Base-by-base conservation (phyloP, 2,113 vertebrate species). In the Pedionomus torquatus region DNA sequence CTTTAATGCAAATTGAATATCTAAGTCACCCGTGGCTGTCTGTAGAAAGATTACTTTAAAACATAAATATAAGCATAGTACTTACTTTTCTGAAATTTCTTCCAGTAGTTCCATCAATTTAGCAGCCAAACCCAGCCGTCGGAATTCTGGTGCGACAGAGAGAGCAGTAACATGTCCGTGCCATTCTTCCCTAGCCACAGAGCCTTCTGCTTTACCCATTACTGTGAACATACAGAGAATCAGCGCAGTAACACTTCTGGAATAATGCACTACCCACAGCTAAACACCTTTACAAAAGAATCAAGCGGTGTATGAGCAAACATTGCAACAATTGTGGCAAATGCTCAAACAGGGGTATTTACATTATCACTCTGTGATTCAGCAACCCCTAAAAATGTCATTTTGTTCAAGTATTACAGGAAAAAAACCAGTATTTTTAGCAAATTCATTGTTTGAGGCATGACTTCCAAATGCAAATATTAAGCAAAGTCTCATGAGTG, bases 201-300 rank as follows among this genome's bases (percentile, higher is more conserved):
- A 99, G 58, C 99, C 99, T 97, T 99, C 99, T 0, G 99, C 99
- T 98, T 99, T 99, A 15, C 99, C 99, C 99, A 99, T 99, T 88
- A 99, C 99, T 99, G 98, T 41, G 69, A 93, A 89, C 86, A 69
- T 3, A 94, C 13, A 70, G 17, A 87, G 25, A 11, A 69, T 88
- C 75, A 90, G 48, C 13, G 3, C 61, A 64, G 81, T 17, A 64
- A 63, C 37, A 41, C 8, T 19, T 21, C 13, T n/a, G 35, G 18
- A 57, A 28, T 16, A 44, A 24, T 0, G 1, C 26, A 10, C 21
- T 7, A 8, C 23, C 14, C 39, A 17, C 48, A 65, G 52, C 52
- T 16, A 5, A 2, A 24, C 23, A 9, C 5, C 37, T 49, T 63
- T 13, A 25, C 21, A 8, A 15, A 35, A 48, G 41, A 51, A n/a